Conservation (phyloP, 92 coral and sea anemone species). For the Heteractis magnifica region DNA sequence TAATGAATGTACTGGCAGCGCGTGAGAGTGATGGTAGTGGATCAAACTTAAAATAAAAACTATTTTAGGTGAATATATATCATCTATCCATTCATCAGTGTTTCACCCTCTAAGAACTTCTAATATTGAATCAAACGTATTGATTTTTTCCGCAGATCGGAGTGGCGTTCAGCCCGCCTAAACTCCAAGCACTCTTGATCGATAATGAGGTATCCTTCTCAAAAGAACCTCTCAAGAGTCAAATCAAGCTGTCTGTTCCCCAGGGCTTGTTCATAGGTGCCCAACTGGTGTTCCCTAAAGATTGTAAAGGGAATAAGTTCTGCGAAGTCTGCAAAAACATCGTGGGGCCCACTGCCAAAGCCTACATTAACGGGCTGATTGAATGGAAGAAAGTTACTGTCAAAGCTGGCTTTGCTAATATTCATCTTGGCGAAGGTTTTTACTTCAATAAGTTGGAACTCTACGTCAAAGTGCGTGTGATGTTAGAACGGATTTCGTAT, state of each 20-base stretch:
- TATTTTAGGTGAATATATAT: too few relatives aligned
- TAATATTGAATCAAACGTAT: background rate
- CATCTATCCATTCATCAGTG: too few relatives aligned
- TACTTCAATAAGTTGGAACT: conserved; percentile 77
- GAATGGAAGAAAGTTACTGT: conserved; percentile 74
- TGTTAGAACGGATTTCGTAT: background rate
- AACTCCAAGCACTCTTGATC: conserved; percentile 41
- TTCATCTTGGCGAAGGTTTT: conserved; percentile 77
- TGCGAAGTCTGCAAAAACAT: conserved; percentile 84
- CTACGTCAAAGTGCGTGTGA: conserved; percentile 73
- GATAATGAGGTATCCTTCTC: conserved; percentile 56
- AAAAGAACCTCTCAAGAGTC: conserved; percentile 71
- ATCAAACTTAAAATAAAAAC: too few relatives aligned
- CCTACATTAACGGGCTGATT: conserved; percentile 74
- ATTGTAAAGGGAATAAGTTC: conserved; percentile 87
- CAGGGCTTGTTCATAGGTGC: conserved; percentile 83
- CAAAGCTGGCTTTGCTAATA: conserved; percentile 68
- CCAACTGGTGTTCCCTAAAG: conserved; percentile 79
- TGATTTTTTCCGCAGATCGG: conserved; percentile 63
- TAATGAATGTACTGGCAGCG: too few relatives aligned
- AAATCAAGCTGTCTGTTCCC: conserved; percentile 24
- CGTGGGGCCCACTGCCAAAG: conserved; percentile 76
- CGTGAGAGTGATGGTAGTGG: too few relatives aligned
- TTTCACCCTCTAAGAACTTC: background rate
- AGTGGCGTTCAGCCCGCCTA: conserved; percentile 72